A percentile compares a stretch with the other conserved stretches of the same genome.
Evolutionary conservation across 2,888 invertebrate genomes (phyloP).

Genomic region (Amiota minor): DNA sequence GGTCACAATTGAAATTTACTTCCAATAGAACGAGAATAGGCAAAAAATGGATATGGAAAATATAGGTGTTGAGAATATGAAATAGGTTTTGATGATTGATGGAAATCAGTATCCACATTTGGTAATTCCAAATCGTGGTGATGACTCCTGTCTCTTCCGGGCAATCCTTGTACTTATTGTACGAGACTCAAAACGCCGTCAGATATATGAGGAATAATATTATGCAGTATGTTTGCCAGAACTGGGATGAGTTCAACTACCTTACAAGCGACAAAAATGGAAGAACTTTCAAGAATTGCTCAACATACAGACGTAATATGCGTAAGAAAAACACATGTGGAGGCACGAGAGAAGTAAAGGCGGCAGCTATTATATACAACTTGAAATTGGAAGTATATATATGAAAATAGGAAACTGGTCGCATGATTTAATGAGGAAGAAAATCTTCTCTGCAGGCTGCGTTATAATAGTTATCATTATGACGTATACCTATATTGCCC

Average conservation of each 20-base stretch:
- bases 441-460: no score
- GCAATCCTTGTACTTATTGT: slow-evolving; percentile 29
- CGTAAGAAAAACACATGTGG: slow-evolving; percentile 26
- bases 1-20: no score
- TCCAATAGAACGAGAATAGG: no score
- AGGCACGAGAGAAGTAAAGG: slow-evolving; percentile 28
- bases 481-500: no score
- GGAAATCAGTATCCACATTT: slow-evolving; percentile 25
- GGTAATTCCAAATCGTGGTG: slow-evolving; percentile 26
- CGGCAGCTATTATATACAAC: slow-evolving; percentile 27
- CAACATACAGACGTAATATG: slow-evolving; percentile 28
- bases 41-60: no score
- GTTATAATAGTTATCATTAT: no score
- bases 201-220: slow-evolving; percentile 21
- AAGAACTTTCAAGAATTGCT: slow-evolving; percentile 24
- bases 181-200: slow-evolving; percentile 14
- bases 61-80: no score
- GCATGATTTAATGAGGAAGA: slow-evolving; percentile 4
- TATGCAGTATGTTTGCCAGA: background rate
- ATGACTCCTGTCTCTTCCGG: slow-evolving; percentile 33
- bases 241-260: slow-evolving; percentile 18
- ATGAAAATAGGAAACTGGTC: slow-evolving; percentile 20
- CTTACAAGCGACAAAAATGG: slow-evolving; percentile 25
- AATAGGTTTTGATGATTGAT: slow-evolving; percentile 18
- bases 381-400: slow-evolving; percentile 33